These are phyloP conservation scores for Lymantria dispar DNA, from an alignment of 2,888 invertebrate species.

Conservation along the genomic window DNA sequence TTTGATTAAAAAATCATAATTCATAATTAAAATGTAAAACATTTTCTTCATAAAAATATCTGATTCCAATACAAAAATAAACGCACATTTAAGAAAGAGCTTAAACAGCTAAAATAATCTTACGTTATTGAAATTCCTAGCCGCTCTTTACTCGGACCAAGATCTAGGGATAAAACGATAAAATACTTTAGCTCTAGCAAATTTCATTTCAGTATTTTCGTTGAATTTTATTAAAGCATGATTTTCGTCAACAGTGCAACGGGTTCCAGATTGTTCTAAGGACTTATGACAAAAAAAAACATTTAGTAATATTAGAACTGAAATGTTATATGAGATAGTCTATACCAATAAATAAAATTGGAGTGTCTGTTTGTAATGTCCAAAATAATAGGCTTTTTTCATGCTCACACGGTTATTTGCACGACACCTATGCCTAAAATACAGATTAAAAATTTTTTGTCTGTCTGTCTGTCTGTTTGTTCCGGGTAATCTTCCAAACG, in stretches of 20 bases:
- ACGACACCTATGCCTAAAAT: too few relatives aligned
- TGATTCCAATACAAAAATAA: background rate
- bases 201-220: constrained; percentile 54
- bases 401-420: too few relatives aligned
- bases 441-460: too few relatives aligned
- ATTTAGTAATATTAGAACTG: background rate
- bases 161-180: constrained; percentile 44
- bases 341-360: too few relatives aligned
- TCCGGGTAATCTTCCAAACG: too few relatives aligned
- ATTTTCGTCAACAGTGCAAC: constrained; percentile 44
- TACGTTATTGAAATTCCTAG: background rate
- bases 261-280: constrained; percentile 25
- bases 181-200: constrained; percentile 57
- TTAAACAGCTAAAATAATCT: background rate
- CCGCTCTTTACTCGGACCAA: constrained; percentile 29
- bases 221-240: constrained; percentile 51
- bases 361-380: too few relatives aligned
- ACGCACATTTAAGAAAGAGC: background rate
- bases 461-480: too few relatives aligned
- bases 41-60: too few relatives aligned
- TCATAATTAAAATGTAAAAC: too few relatives aligned
- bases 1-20: too few relatives aligned
- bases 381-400: too few relatives aligned
- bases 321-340: background rate
- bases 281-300: constrained; percentile 19